phyloP scores from a whole-genome alignment of 2,113 vertebrate species.

The Tychaedon coryphoeus region DNA sequence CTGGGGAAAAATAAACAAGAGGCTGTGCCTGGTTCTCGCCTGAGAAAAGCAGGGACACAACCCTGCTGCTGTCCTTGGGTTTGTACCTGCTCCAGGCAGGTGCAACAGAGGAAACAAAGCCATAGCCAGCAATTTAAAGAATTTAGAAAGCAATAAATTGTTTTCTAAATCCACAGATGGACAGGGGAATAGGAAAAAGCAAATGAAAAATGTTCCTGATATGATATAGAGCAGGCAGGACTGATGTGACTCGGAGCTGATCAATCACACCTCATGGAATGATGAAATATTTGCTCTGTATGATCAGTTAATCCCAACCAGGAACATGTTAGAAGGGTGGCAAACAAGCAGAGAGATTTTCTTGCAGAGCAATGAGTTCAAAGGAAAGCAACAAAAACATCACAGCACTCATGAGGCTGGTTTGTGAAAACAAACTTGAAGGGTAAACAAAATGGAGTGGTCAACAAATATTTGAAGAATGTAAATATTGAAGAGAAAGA shows the following conservation, averaged over 20 bases:
- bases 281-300: background rate
- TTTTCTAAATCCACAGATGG: background rate
- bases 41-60: background rate
- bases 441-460: background rate
- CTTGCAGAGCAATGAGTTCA: background rate
- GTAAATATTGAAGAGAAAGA: background rate
- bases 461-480: slow-evolving; percentile 41
- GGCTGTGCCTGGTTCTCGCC: background rate
- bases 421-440: background rate
- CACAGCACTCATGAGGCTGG: background rate
- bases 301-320: background rate
- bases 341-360: background rate
- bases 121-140: background rate
- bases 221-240: background rate
- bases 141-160: background rate
- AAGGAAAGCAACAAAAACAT: background rate
- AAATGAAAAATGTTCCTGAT: background rate
- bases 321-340: background rate
- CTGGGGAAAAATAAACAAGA: background rate
- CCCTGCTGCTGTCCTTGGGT: background rate
- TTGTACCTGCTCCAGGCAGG: background rate
- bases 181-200: background rate
- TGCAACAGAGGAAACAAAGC: background rate
- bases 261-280: background rate
- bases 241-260: background rate